A percentile compares a stretch with the other conserved stretches of the same genome.
phyloP scores from a whole-genome alignment of 2,797 vertebrate genomes.

The Manis crassicaudata region DNA sequence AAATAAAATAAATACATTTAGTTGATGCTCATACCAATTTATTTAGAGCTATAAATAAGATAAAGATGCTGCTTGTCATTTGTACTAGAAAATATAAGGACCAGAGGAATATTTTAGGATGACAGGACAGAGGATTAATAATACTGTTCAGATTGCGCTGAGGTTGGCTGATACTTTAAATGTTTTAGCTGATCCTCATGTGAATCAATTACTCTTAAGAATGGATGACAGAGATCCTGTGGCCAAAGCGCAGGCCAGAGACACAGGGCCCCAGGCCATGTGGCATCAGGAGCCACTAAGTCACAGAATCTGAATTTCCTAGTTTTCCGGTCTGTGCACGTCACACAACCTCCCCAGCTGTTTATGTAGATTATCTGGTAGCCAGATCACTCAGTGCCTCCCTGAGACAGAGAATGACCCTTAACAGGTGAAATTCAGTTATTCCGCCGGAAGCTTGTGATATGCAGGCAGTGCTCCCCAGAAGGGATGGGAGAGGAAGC shows the following conservation, averaged over 20 bases:
- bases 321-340: neutral
- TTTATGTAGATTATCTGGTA: neutral
- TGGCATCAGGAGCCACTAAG: neutral
- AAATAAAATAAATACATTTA: conserved; percentile 75
- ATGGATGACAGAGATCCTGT: neutral
- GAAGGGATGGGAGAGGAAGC: neutral
- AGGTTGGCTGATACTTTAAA: neutral
- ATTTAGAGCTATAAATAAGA: conserved; percentile 72
- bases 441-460: neutral
- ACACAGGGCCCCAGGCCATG: neutral
- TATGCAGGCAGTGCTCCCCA: rapidly evolving
- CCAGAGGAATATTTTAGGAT: conserved; percentile 34
- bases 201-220: neutral
- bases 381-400: neutral
- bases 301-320: neutral
- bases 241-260: neutral
- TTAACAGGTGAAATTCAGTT: neutral
- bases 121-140: conserved; percentile 42
- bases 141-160: neutral
- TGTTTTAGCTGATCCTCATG: neutral
- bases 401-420: neutral
- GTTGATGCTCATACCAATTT: conserved; percentile 67
- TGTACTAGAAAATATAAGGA: conserved; percentile 52
- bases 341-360: neutral
- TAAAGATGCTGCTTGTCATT: conserved; percentile 59